Evolutionary conservation across 2,888 invertebrate genomes (phyloP), one percentile per base, ranked within the genome.

Genomic region (Amphipoea lucens): DNA sequence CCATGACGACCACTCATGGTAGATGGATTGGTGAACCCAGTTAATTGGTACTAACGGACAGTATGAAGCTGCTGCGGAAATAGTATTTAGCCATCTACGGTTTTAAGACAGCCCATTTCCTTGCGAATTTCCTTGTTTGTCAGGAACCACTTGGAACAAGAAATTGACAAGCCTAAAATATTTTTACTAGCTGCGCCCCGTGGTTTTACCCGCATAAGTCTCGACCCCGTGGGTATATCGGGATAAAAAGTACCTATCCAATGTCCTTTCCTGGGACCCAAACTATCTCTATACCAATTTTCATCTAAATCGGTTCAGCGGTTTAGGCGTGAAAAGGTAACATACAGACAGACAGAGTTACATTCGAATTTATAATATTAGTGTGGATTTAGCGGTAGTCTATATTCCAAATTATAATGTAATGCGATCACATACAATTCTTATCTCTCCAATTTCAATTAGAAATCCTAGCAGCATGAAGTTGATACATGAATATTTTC

Each of bases 401-500:
- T 20, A 4, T 51, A 66, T 63, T 17, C 4, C 0, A 42, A 73
- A 73, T 48, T 23, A 51, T 65, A 76, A 12, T 63, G 2, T 60
- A 78, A 42, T 57, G 4, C 40, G 0, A 74, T 73, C 4, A 20
- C 5, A 65, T 42, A n/a, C 7, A 20, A 48, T 70, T 72, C 2
- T 45, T 62, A 72, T 76, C 54, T 12, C 12, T 17, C 29, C 12
- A 23, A 78, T 76, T 81, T 75, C 36, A 78, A 79, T 79, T 67
- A 73, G 17, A 70, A 57, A 62, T 62, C 29, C 40, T 20, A 14
- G 6, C 29, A 62, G 2, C 9, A 57, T 40, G 4, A 66, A 63
- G 5, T 54, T 17, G 3, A 51, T 68, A 51, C 73, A 74, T 42
- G 20, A 54, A 84, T 23, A 76, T 78, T 80, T 82, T 83, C 83